Evolutionary conservation across 2,888 invertebrate species (phyloP), one percentile per base, ranked within the genome.

Genomic region (Tenodera sinensis): DNA sequence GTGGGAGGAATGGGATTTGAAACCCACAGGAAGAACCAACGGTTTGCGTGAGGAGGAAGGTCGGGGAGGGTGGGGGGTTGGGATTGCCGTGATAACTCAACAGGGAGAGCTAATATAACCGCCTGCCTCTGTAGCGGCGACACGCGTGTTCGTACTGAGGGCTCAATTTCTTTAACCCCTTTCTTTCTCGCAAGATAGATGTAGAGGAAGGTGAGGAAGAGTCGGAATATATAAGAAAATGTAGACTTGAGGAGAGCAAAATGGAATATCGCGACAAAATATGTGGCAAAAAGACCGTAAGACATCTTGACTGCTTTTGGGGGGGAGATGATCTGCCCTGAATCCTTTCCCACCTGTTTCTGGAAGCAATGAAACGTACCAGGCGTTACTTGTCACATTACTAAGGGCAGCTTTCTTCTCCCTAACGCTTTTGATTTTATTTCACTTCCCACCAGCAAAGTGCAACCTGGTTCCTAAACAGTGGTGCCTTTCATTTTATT

Each of bases 1-100:
- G 89, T 85, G 90, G 91, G 90, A 90, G 83, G 89, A 30, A 28
- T 85, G 86, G 89, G 91, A 90, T 90, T 90, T 90, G 90, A 89
- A 90, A 90, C 85, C 54, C 89, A 85, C 86, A 88, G 88, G 82
- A 88, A 88, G 47, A 83, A 25, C 89, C 42, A 71, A 71, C 54
- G 54, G 85, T 85, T 85, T 54, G 85, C 71, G 86, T 28, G 86
- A 15, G 83, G 54, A 71, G 25, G 34, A 88, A 85, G 83, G 71
- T 71, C 54, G 85, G 85, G 27, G 30, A 28, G 28, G 84, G 83
- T 15, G 54, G 71, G 85, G 71, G 7, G 28, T 81, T n/a, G 34
- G 88, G 85, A 88, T 82, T 83, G 85, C 88, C 28, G 88, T 88
- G 88, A 87, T 87, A 88, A 88, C 88, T 88, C 88, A 88, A 28